Evolutionary conservation across 2,113 vertebrate species (phyloP).

Genomic region (Polyodon spathula): DNA sequence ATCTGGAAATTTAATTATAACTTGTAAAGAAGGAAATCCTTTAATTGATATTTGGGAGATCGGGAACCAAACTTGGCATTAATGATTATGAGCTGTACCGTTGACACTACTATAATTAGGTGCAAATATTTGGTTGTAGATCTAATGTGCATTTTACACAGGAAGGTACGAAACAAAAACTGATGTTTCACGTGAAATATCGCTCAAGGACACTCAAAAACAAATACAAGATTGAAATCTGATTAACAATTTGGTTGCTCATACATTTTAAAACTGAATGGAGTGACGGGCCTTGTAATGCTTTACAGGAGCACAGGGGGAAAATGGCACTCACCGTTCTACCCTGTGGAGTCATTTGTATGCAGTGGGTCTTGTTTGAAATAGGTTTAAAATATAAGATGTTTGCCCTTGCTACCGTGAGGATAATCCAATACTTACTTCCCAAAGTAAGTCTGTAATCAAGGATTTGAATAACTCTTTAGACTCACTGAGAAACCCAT

Average conservation of each 20-base stretch:
- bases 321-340: neutral
- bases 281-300: neutral
- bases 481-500: too few relatives aligned
- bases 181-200: neutral
- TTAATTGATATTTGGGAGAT: conserved; percentile 31
- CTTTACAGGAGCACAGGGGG: neutral
- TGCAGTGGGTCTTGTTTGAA: conserved; percentile 5
- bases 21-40: conserved; percentile 20
- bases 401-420: conserved; percentile 7
- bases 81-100: conserved; percentile 6
- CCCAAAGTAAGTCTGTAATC: too few relatives aligned
- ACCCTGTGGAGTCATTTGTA: neutral
- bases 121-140: conserved; percentile 26
- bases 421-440: conserved; percentile 12
- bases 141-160: neutral
- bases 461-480: too few relatives aligned
- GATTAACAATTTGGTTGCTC: neutral
- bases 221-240: neutral
- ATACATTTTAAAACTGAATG: neutral
- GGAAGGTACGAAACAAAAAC: neutral
- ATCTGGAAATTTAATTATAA: conserved; percentile 27
- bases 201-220: neutral
- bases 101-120: conserved; percentile 20
- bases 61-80: conserved; percentile 20
- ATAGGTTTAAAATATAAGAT: conserved; percentile 10